Percentiles rank a stretch among this genome's conserved stretches.
phyloP scores from a whole-genome alignment of 2,888 invertebrate genomes.

The Drosophila kanekoi region DNA sequence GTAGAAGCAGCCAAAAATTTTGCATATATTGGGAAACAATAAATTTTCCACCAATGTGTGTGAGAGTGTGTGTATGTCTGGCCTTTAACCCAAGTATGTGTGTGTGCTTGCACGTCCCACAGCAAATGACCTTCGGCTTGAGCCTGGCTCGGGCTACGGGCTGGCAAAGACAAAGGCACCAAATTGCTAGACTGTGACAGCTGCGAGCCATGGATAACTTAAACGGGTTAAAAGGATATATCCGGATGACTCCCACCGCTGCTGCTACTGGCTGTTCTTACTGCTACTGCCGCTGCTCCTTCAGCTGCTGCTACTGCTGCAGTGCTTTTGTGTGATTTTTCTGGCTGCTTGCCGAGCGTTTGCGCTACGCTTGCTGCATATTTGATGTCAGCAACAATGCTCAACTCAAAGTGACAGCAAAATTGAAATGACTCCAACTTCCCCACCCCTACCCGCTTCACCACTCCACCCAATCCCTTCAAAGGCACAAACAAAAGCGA shows the following conservation, averaged over 20 bases:
- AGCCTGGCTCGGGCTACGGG: constrained; percentile 17
- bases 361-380: constrained; percentile 50
- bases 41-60: constrained; percentile 66
- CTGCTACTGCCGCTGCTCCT: constrained; percentile 20
- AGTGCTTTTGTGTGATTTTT: constrained; percentile 60
- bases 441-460: not conserved
- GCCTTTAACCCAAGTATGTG: not conserved
- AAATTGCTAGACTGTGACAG: constrained; percentile 81
- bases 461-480: not conserved
- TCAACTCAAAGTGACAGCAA: constrained; percentile 49
- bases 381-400: constrained; percentile 63
- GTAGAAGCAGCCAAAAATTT: constrained; percentile 58
- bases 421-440: constrained; percentile 55
- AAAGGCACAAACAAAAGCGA: constrained; percentile 18
- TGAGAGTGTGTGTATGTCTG: constrained; percentile 20
- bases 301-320: constrained; percentile 39
- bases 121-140: constrained; percentile 69
- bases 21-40: constrained; percentile 80
- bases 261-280: not conserved
- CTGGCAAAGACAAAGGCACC: constrained; percentile 67
- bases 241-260: constrained; percentile 33
- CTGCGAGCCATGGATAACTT: constrained; percentile 79
- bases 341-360: constrained; percentile 49
- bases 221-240: constrained; percentile 77
- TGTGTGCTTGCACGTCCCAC: constrained; percentile 49